phyloP scores from a whole-genome alignment of 2,888 invertebrate genomes.

The Nematopogon swammerdamellus region DNA sequence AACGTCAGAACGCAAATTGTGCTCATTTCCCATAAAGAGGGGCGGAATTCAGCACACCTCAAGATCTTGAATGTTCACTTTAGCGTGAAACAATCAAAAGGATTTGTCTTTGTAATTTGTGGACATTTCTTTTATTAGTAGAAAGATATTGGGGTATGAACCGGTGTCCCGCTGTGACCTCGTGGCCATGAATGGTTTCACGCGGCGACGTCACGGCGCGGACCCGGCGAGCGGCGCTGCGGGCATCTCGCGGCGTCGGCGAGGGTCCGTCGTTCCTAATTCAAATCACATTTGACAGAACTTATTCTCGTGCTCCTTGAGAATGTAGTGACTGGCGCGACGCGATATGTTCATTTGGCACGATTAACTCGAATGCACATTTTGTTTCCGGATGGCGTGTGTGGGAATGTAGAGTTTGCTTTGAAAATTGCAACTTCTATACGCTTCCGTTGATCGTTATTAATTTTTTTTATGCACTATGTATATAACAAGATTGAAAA shows the following conservation, averaged over 20 bases:
- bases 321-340: neutral
- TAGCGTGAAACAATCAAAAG: conserved; percentile 30
- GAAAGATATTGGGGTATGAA: neutral
- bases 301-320: neutral
- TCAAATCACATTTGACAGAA: conserved; percentile 34
- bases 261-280: conserved; percentile 14
- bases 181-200: conserved; percentile 30
- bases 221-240: conserved; percentile 16
- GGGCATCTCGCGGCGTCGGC: conserved; percentile 4
- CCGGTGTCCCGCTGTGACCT: conserved; percentile 21
- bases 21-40: conserved; percentile 39
- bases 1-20: conserved; percentile 22
- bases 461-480: no score
- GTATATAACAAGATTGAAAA: no score
- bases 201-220: conserved; percentile 16
- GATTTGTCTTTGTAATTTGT: conserved; percentile 13
- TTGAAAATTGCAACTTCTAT: no score
- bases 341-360: neutral
- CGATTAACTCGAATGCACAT: neutral
- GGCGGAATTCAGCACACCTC: conserved; percentile 5
- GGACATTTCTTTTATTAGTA: conserved; percentile 8
- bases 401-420: neutral
- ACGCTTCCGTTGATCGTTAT: no score
- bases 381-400: neutral
- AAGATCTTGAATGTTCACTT: conserved; percentile 43